Evolutionary conservation across 1,140 invertebrate species (phyloP), one percentile per base, ranked within the genome.

Genomic region (Nebria ingens): DNA sequence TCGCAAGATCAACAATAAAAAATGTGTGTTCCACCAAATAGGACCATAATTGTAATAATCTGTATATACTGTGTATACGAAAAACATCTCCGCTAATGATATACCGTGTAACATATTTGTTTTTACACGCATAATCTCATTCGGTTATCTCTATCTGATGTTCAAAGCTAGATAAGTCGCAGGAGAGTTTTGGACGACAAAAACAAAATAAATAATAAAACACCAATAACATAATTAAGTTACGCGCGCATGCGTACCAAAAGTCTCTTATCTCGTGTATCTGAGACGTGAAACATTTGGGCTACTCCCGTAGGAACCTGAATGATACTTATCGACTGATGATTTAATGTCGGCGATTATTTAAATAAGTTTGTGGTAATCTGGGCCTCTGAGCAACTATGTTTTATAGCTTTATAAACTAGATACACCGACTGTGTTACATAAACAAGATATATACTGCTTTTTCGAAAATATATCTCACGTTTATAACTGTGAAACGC

Each of bases 341-440:
- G 40, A 45, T 45, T 45, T 45, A 45, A 45, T 45, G 40, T 45
- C 17, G 15, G 40, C 40, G 40, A 45, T 45, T 45, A 45, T 45
- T 45, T 45, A 45, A 45, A 45, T 45, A 45, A 45, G 6, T 45
- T 45, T 45, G 40, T 45, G 6, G 40, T 45, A 11, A 45, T 45
- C 40, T 45, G 40, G 6, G 15, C 9, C 40, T n/a, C n/a, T n/a
- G 40, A 6, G 17, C 25, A 45, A 45, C 9, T 45, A 45, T 45
- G 40, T 45, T 45, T 45, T 45, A 45, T 45, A 45, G 15, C 40
- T 45, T 45, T 45, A 45, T 45, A 11, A 12, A 45, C 25, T 29
- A 6, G n/a, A n/a, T n/a, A n/a, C n/a, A n/a, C n/a, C n/a, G n/a
- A n/a, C n/a, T n/a, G n/a, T n/a, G n/a, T n/a, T n/a, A n/a, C n/a